Base-by-base conservation (phyloP, 2,888 invertebrate genomes). In the Caenorhabditis uteleia region DNA sequence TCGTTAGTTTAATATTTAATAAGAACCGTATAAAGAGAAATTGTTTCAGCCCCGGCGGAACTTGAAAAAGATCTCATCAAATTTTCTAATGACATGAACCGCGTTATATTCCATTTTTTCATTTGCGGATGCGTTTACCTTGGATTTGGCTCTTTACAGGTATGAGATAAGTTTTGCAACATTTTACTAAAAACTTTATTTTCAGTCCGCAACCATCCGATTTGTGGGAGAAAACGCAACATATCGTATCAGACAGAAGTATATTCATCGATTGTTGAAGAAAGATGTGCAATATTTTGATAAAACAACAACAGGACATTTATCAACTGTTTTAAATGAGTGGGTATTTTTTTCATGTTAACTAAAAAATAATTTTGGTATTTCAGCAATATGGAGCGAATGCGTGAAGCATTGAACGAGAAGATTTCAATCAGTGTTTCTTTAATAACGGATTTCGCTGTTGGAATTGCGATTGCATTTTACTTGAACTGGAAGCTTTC, bases 241-340 rank as follows among this genome's bases (percentile, higher is more conserved):
- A 0, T 82, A 84, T 50, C 75, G 83, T n/a, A 83, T 86, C 14
- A 78, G 87, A 18, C 78, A 80, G 29, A 65, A 67, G 31, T 86
- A 86, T 53, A 83, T 87, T 44, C 69, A 77, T 29, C 69, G 80
- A n/a, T 74, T 85, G 14, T 64, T 85, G 10, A 68, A 79, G 2
- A 84, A 84, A 70, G 84, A 85, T 64, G 83, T 84, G 40, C 75
- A 78, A 6, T 85, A 84, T 84, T 85, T 82, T 74, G 85, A 85
- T 68, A 82, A 78, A 14, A 84, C 85, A 61, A 83, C 85, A 55
- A 83, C 83, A 23, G 86, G 86, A 20, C 85, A 86, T 65, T 77
- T 87, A 36, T 84, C 85, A 4, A 83, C 84, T 5, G 84, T 85
- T 68, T 74, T 87, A 10, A 84, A 86, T 6, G 86, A 86, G 86